phyloP scores from a whole-genome alignment of 1,140 invertebrate species.

The Brachionus manjavacas region DNA sequence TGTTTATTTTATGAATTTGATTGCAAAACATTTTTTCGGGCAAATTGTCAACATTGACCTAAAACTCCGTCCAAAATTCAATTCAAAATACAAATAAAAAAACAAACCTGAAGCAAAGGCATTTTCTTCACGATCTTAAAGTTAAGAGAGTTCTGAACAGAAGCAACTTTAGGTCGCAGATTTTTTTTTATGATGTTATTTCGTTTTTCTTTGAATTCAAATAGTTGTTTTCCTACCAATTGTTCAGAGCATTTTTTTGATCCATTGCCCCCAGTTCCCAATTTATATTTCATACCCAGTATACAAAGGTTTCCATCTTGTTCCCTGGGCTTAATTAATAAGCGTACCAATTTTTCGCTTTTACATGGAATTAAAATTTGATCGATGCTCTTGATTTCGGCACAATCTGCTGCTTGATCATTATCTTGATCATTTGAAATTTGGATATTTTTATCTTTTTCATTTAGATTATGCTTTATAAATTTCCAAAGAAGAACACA shows the following conservation, averaged over 20 bases:
- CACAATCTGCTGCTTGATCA: not conserved
- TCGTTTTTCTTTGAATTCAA: constrained; percentile 18
- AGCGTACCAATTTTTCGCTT: not conserved
- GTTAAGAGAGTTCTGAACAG: not conserved
- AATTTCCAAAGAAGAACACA: not conserved
- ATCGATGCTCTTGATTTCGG: not conserved
- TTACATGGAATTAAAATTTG: not conserved
- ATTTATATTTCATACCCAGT: not conserved
- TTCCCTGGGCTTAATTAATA: not conserved
- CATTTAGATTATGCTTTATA: not conserved
- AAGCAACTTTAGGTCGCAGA: too few relatives aligned
- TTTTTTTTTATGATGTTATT: not conserved
- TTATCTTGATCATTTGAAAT: not conserved
- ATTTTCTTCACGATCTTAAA: not conserved
- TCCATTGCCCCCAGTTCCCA: not conserved
- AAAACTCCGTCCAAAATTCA: not conserved
- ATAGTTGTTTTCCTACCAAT: constrained; percentile 7
- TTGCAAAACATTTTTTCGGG: not conserved
- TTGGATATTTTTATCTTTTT: not conserved
- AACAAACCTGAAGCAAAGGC: not conserved
- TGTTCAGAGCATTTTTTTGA: not conserved
- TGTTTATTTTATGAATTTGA: not conserved
- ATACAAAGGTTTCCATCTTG: not conserved
- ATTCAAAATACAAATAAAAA: not conserved
- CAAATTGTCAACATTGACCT: not conserved